phyloP scores from a whole-genome alignment of 2,888 invertebrate species.

The Drosophila ezoana region DNA sequence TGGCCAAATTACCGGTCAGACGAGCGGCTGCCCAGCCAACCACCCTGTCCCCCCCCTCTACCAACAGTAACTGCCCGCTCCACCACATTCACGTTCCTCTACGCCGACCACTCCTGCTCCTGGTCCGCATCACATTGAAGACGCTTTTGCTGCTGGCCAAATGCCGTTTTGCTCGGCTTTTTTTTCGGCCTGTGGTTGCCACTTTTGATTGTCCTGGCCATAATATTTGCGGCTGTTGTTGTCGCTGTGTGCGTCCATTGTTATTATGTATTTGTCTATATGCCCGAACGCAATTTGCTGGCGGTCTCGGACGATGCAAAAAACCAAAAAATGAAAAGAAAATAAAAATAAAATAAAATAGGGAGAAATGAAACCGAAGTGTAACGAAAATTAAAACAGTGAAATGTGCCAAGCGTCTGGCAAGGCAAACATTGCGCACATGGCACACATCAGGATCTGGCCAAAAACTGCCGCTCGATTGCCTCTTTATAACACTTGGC shows the following conservation, averaged over 20 bases:
- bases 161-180: constrained; percentile 41
- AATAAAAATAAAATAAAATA: constrained; percentile 11
- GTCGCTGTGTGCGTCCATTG: constrained; percentile 47
- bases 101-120: neutral
- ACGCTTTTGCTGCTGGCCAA: constrained; percentile 66
- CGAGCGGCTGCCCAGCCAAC: constrained; percentile 19
- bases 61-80: neutral
- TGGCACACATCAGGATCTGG: constrained; percentile 41
- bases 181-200: constrained; percentile 69
- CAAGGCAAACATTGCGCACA: constrained; percentile 36
- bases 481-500: constrained; percentile 70
- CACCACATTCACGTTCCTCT: neutral
- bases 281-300: constrained; percentile 56
- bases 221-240: constrained; percentile 55
- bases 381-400: constrained; percentile 68
- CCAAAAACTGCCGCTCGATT: constrained; percentile 68
- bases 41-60: neutral
- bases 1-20: constrained; percentile 67
- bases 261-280: constrained; percentile 58
- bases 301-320: constrained; percentile 6
- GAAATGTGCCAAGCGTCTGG: constrained; percentile 44
- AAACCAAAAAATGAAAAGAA: neutral
- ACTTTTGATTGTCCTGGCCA: constrained; percentile 77
- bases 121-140: constrained; percentile 38
- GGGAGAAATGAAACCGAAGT: constrained; percentile 53